Evolutionary conservation across 2,888 invertebrate genomes (phyloP), one percentile per base, ranked within the genome.

Genomic region (Ferrisia virgata): DNA sequence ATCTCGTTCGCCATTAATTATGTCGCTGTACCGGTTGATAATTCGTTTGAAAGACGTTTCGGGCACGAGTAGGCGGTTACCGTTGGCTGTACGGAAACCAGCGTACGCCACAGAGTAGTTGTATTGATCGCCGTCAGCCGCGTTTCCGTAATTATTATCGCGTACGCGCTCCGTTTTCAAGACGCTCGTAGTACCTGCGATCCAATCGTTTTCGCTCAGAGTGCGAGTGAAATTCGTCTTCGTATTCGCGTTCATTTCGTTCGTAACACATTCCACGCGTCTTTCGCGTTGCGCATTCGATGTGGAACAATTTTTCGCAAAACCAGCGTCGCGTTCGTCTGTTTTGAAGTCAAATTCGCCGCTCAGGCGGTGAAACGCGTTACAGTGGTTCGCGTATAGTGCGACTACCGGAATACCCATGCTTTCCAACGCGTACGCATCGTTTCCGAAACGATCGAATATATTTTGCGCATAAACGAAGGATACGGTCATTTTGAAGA

Each of bases 21-120:
- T 31, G 6, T 25, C 25, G 3, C 39, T 25, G 43, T 15, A 80
- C 8, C 43, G 5, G 15, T 43, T 18, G 1, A 47, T 6, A 47
- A 76, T 84, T 28, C 82, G 80, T 64, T 79, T 69, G 53, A 85
- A 39, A 9, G 84, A 43, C 6, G 39, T 6, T 9, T 82, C 80
- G 22, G 85, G 82, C n/a, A 85, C 47, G 31, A 28, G 22, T 76
- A 85, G 39, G 22, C 80, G 47, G 80, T 85, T 85, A n/a, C 85
- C 85, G 36, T 79, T 28, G 25, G 85, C 85, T 18, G 83, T 85
- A 28, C 81, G 47, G 64, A 85, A 85, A 15, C 83, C 80, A 25
- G 18, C 25, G 25, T 8, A 28, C n/a, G n/a, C n/a, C n/a, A n/a
- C n/a, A 13, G 31, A 22, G 31, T 2, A 69, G 69, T 69, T 22